phyloP scores from a whole-genome alignment of 2,797 vertebrate species.

The Chiloscyllium punctatum region DNA sequence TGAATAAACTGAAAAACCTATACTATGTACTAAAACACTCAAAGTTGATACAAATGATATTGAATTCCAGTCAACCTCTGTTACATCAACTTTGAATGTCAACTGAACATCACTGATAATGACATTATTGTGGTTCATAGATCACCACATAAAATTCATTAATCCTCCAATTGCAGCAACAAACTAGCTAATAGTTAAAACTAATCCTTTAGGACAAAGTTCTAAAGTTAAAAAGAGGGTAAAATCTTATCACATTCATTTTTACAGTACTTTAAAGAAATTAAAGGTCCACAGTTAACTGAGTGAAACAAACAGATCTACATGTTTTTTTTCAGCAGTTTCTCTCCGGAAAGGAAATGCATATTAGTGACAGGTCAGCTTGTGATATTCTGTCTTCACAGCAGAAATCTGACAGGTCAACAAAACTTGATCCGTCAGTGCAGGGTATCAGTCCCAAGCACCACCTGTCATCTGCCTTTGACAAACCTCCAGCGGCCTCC shows the following conservation, averaged over 20 bases:
- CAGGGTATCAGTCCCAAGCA: background rate
- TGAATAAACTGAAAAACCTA: background rate
- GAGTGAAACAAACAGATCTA: background rate
- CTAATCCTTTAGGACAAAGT: background rate
- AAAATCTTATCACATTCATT: background rate
- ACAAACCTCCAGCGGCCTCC: background rate
- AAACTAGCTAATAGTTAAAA: background rate
- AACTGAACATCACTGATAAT: background rate
- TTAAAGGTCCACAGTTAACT: background rate
- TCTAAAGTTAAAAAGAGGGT: background rate
- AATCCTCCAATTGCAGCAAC: background rate
- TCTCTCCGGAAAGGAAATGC: background rate
- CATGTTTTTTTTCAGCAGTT: background rate
- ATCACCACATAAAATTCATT: background rate
- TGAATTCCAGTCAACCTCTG: background rate
- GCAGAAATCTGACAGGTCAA: conserved; percentile 11
- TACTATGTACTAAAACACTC: background rate
- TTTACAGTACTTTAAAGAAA: background rate
- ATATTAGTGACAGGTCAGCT: background rate
- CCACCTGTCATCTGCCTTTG: conserved; percentile 25
- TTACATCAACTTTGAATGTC: background rate
- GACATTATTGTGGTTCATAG: background rate
- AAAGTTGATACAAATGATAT: background rate
- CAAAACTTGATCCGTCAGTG: conserved; percentile 15
- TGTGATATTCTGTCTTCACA: background rate